Evolutionary conservation across 2,888 invertebrate genomes (phyloP), one percentile per base, ranked within the genome.

Genomic region (Tortricodes alternella): DNA sequence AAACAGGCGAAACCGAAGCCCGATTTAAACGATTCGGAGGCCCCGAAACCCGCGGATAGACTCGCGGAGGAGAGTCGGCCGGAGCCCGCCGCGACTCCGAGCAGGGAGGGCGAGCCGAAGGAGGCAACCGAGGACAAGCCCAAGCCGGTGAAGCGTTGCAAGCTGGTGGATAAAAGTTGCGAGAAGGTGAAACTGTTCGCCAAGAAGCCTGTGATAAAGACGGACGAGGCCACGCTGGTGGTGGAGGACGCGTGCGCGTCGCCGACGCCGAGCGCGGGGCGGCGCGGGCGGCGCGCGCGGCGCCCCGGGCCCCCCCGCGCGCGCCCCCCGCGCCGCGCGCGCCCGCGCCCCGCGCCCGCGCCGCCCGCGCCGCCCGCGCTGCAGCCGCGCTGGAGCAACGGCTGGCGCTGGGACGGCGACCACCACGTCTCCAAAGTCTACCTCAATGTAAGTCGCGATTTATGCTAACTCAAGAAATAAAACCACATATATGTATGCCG

Each of bases 351-450:
- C 32, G 60, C 66, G 34, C 65, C 61, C 32, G 57, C 56, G 23
- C 58, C 59, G 38, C 59, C 55, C 19, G 74, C 78, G 44, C 80
- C 77, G 8, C 73, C 80, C 27, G 68, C 78, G 16, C 76, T 81
- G n/a, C n/a, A n/a, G 11, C 89, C 89, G 9, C 76, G 88, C 62
- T 97, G 96, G 96, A 96, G 96, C 76, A 97, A 98, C 78, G 97
- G 97, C 21, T 98, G 98, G 98, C 93, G 92, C 62, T 98, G 97
- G 96, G 95, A 96, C 74, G 97, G 97, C 43, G 94, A 96, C 65
- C 92, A 95, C 24, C 96, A 94, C 77, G 92, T 96, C 74, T 94
- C 95, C 63, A 95, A 95, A 91, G 95, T 98, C 70, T 97, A 95
- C 89, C 92, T 97, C 73, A 96, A 96, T 89, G 98, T 98, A 88